Evolutionary conservation across 2,888 invertebrate genomes (phyloP).

Genomic region (Ctenicera cuprea): DNA sequence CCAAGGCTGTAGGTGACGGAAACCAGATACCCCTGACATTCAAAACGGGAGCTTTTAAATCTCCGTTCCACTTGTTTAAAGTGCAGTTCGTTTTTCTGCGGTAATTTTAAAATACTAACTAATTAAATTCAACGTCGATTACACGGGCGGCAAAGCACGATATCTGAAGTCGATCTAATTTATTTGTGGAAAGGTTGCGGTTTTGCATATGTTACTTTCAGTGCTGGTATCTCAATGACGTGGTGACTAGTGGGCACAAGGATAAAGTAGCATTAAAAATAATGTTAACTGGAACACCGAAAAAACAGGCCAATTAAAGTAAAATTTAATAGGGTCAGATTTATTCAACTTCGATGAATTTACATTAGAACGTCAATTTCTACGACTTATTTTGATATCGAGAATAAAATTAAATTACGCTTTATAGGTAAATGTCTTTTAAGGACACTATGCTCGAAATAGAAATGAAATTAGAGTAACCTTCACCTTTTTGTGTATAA

Average conservation of each 20-base stretch:
- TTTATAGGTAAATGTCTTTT: background rate
- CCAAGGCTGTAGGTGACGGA: background rate
- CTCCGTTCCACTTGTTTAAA: background rate
- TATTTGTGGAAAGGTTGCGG: constrained; percentile 21
- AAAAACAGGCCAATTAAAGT: background rate
- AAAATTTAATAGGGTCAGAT: background rate
- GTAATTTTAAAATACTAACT: background rate
- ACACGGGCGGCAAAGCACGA: background rate
- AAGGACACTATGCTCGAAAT: too few species aligned
- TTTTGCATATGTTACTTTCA: constrained; percentile 22
- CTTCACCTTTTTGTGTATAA: too few species aligned
- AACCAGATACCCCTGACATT: constrained; percentile 26
- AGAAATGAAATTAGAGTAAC: too few species aligned
- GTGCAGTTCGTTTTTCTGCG: constrained; percentile 3
- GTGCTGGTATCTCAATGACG: constrained; percentile 29
- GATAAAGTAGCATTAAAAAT: constrained; percentile 9
- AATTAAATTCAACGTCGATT: constrained; percentile 4
- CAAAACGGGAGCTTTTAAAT: background rate
- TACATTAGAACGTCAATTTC: background rate
- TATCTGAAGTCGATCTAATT: constrained; percentile 18
- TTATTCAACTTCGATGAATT: background rate
- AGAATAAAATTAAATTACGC: background rate
- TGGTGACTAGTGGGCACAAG: constrained; percentile 11
- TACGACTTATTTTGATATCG: background rate
- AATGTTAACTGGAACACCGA: constrained; percentile 12